These are phyloP conservation scores for Ecdyonurus torrentis DNA, from an alignment of 2,888 invertebrate species.

Conservation along the genomic window DNA sequence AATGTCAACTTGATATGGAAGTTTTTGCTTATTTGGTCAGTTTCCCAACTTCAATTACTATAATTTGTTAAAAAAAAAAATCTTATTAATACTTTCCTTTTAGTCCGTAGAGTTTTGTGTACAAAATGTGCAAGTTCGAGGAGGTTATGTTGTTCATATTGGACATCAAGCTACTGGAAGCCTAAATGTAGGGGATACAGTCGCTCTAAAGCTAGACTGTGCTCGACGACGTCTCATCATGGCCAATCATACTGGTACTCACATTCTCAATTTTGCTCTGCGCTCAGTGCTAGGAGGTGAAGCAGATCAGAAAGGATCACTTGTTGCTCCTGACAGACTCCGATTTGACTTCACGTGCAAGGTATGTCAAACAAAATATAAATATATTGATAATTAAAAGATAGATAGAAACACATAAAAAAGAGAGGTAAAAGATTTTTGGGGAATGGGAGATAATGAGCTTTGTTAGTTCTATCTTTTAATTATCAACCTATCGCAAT, in stretches of 20 bases:
- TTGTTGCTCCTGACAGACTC: constrained; percentile 92
- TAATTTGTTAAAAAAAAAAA: no score
- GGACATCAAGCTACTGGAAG: constrained; percentile 62
- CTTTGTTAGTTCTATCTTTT: background rate
- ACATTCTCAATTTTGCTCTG: constrained; percentile 87
- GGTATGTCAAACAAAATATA: constrained; percentile 25
- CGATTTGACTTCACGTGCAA: constrained; percentile 96
- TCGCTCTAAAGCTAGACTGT: constrained; percentile 67
- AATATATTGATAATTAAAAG: no score
- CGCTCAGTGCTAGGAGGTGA: constrained; percentile 78
- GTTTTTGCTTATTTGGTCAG: no score
- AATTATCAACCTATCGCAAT: no score
- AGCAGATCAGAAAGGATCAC: constrained; percentile 89
- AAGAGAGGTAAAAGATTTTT: no score
- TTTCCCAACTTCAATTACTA: no score
- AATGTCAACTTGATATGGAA: no score
- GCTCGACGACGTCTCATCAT: constrained; percentile 78
- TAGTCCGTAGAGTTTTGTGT: constrained; percentile 74
- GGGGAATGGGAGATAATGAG: no score
- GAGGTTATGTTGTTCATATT: constrained; percentile 88
- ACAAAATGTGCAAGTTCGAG: constrained; percentile 84
- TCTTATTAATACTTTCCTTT: no score
- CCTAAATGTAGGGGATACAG: constrained; percentile 68
- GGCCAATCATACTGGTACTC: constrained; percentile 98
- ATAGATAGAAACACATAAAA: no score